These are phyloP conservation scores for Drosophila rubida DNA, from an alignment of 2,888 invertebrate genomes.

Conservation along the genomic window DNA sequence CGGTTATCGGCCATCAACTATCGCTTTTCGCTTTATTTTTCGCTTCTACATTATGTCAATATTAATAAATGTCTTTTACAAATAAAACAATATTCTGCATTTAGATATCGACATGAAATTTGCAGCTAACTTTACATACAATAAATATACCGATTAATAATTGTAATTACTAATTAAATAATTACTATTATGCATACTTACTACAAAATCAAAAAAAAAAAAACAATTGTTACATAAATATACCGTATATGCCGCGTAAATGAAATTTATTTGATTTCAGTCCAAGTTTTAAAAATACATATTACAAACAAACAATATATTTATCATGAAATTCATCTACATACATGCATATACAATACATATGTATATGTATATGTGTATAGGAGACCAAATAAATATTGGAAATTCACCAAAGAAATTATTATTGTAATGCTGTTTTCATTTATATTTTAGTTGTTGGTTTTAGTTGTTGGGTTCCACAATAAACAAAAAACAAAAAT, in stretches of 20 bases:
- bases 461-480: constrained; percentile 36
- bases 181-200: constrained; percentile 32
- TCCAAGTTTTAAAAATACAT: constrained; percentile 66
- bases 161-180: constrained; percentile 27
- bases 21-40: constrained; percentile 43
- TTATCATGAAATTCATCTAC: constrained; percentile 34
- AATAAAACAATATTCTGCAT: constrained; percentile 7
- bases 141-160: constrained; percentile 32
- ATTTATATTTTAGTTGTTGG: constrained; percentile 34
- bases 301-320: constrained; percentile 17
- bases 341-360: constrained; percentile 33
- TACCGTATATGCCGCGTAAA: constrained; percentile 54
- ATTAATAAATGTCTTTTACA: constrained; percentile 11
- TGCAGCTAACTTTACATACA: constrained; percentile 52
- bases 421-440: constrained; percentile 48
- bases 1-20: constrained; percentile 21
- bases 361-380: not conserved
- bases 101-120: constrained; percentile 38
- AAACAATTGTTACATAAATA: constrained; percentile 28
- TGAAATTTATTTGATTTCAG: constrained; percentile 78
- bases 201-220: constrained; percentile 18
- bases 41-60: constrained; percentile 15
- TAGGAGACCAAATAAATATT: constrained; percentile 47
- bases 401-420: constrained; percentile 42
- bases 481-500: not conserved